Base-by-base conservation (phyloP, 2,797 vertebrate species). In the Caiman crocodilus region DNA sequence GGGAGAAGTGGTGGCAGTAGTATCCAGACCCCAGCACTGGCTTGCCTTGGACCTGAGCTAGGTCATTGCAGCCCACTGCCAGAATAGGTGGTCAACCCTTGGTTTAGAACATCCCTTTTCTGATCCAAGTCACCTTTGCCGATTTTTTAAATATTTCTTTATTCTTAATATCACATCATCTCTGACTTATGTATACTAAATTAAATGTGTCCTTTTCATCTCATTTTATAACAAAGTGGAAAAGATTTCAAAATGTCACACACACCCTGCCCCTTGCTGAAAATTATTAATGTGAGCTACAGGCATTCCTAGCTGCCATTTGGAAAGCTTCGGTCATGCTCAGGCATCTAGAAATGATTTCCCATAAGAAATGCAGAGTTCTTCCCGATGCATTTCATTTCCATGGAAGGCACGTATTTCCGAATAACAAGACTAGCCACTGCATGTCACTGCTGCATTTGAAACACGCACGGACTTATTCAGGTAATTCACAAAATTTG, bases 71-170 rank as follows among this genome's bases (percentile, higher is more conserved):
- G 42, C 42, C 42, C 42, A 50, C 42, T 50, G 42, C 42, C 42
- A 50, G 42, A 50, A 50, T 50, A 50, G 42, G 42, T 11, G 10
- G 42, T 50, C 42, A 7, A 50, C 21, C 2, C 0, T 64, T 76
- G 74, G 58, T 87, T 75, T 32, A 76, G 35, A 81, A 96, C 87
- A 74, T 76, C 56, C 14, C 18, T 59, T 86, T 94, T 85, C 88
- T 67, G 64, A 11, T 32, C 76, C 50, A 85, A 9, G 6, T 84
- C 12, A 1, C 17, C 3, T 17, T 80, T 57, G 11, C 20, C 78
- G 56, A 86, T 65, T 88, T 91, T 76, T 59, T 59, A 12, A 16
- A 16, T 67, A 30, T 65, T 57, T 26, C 56, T 87, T 67, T 16
- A 56, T 77, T 84, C 18, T 17, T 32, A 14, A 76, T n/a, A 67